Evolutionary conservation across 2,113 vertebrate genomes (phyloP).

Genomic region (Equus quagga): DNA sequence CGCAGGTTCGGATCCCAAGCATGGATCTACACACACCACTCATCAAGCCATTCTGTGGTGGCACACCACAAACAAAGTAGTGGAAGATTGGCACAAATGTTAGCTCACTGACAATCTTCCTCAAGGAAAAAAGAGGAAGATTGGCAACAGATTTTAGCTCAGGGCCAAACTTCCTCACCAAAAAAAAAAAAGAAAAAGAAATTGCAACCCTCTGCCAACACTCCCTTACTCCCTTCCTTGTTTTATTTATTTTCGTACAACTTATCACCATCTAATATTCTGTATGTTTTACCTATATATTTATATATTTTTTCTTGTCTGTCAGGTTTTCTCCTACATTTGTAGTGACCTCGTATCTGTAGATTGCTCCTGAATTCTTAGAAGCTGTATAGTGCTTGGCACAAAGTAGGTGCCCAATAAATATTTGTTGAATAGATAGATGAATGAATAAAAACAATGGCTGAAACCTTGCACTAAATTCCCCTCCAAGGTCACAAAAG

Average conservation of each 20-base stretch:
- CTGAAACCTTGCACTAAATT: neutral
- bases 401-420: neutral
- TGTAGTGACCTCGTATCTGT: neutral
- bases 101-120: too few species aligned
- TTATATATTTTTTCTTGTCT: neutral
- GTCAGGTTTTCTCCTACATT: neutral
- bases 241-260: neutral
- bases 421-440: neutral
- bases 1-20: too few species aligned
- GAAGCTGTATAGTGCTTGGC: neutral
- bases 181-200: neutral
- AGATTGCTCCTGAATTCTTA: neutral
- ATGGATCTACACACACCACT: too few species aligned
- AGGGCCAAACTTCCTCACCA: too few species aligned
- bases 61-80: too few species aligned
- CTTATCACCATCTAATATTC: neutral
- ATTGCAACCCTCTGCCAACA: neutral
- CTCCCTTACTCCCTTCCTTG: neutral
- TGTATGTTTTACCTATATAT: neutral
- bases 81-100: too few species aligned
- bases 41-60: too few species aligned
- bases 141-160: too few species aligned
- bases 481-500: neutral
- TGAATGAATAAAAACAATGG: neutral
- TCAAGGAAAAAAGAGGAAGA: too few species aligned